Conservation (phyloP, 1,140 invertebrate species). For the Pogonognathellus flavescens region DNA sequence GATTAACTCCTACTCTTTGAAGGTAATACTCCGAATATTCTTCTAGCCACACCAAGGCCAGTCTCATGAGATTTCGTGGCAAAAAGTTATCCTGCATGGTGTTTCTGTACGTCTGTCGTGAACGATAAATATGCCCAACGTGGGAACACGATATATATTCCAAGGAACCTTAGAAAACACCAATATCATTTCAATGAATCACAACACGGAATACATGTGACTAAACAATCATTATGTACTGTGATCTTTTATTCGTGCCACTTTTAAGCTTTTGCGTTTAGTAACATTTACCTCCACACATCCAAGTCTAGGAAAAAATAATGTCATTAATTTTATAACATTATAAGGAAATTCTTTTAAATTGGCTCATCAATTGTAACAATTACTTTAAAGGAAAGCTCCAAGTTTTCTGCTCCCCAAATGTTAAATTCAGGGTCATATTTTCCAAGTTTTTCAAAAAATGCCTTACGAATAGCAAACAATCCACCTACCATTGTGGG, state of each 20-base stretch:
- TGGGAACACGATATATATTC: slow-evolving; percentile 48
- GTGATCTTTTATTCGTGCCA: neutral
- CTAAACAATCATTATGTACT: neutral
- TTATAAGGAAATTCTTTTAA: neutral
- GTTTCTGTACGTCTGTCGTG: neutral
- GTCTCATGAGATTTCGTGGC: slow-evolving; percentile 41
- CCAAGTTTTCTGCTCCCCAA: slow-evolving; percentile 56
- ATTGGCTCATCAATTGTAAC: neutral
- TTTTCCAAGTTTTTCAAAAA: slow-evolving; percentile 42
- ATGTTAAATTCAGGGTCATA: slow-evolving; percentile 53
- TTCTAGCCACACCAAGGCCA: slow-evolving; percentile 56
- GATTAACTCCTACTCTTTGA: neutral
- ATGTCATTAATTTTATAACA: no score
- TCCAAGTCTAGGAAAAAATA: neutral
- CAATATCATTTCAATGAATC: no score
- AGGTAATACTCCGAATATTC: slow-evolving; percentile 47
- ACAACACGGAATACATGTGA: no score
- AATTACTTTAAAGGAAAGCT: slow-evolving; percentile 56
- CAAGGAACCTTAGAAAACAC: neutral
- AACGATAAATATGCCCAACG: slow-evolving; percentile 43
- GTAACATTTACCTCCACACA: slow-evolving; percentile 1
- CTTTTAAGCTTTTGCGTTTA: no score
- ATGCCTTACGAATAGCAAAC: slow-evolving; percentile 42
- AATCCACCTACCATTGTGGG: slow-evolving; percentile 68
- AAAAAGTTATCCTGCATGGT: neutral